Evolutionary conservation across 2,888 invertebrate species (phyloP).

Genomic region (Melieria crassipennis): DNA sequence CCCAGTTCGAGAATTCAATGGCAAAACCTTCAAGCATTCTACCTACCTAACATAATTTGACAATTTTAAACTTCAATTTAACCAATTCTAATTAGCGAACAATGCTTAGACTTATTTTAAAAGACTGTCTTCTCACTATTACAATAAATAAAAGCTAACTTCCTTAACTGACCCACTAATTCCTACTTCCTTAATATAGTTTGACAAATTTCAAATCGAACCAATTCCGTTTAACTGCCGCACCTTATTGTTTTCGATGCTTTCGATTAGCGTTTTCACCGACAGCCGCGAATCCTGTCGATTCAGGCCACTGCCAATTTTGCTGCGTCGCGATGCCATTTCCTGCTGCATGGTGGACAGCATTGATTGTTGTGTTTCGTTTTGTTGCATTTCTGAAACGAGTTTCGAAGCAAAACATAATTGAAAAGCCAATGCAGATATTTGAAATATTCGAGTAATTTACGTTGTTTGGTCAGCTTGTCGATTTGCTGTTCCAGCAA

Average conservation of each 20-base stretch:
- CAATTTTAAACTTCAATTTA: too few species aligned
- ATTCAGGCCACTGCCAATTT: slow-evolving; percentile 62
- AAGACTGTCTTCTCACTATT: too few species aligned
- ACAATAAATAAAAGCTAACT: too few species aligned
- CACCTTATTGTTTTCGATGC: slow-evolving; percentile 87
- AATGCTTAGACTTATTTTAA: too few species aligned
- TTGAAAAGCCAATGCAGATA: neutral
- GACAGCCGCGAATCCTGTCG: slow-evolving; percentile 80
- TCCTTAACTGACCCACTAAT: too few species aligned
- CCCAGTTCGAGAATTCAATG: too few species aligned
- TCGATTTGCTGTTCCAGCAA: slow-evolving; percentile 83
- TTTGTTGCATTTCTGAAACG: slow-evolving; percentile 54
- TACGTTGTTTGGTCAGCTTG: slow-evolving; percentile 71
- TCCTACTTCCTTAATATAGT: too few species aligned
- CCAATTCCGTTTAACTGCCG: neutral
- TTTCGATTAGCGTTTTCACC: slow-evolving; percentile 90
- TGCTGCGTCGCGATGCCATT: slow-evolving; percentile 69
- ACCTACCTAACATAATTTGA: too few species aligned
- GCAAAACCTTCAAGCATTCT: too few species aligned
- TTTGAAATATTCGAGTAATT: slow-evolving; percentile 38
- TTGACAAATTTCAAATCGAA: too few species aligned
- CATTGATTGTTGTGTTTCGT: slow-evolving; percentile 68
- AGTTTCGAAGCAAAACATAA: too few species aligned
- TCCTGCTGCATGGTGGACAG: slow-evolving; percentile 70
- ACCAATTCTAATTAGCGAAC: too few species aligned